Evolutionary conservation across 2,113 vertebrate genomes (phyloP).

Genomic region (Oophaga pumilio): DNA sequence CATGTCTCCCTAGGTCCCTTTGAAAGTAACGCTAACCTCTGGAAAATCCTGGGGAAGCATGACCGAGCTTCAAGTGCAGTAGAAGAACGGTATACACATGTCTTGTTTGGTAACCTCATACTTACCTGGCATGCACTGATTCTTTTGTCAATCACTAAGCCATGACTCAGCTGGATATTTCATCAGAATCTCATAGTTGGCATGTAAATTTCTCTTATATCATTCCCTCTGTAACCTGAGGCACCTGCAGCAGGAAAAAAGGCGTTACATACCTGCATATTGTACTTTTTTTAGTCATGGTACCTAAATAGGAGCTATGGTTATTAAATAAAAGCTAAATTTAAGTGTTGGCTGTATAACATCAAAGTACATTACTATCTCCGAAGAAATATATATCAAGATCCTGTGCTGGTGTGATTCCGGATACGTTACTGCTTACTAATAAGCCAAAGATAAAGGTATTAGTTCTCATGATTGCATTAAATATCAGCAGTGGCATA

Average conservation of each 20-base stretch:
- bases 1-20: conserved; percentile 79
- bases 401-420: not conserved
- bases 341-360: conserved; percentile 60
- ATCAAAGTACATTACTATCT: conserved; percentile 19
- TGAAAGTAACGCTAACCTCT: conserved; percentile 83
- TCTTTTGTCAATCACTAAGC: conserved; percentile 76
- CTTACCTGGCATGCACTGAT: conserved; percentile 57
- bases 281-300: conserved; percentile 66
- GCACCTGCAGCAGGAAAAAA: conserved; percentile 77
- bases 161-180: conserved; percentile 76
- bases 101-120: conserved; percentile 64
- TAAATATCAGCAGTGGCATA: not conserved
- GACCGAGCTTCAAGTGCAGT: conserved; percentile 73
- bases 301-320: conserved; percentile 63
- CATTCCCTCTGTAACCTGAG: conserved; percentile 80
- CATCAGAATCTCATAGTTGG: conserved; percentile 69
- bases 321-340: conserved; percentile 62
- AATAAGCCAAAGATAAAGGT: not conserved
- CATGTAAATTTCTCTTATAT: conserved; percentile 70
- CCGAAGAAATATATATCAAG: not conserved
- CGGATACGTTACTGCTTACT: not conserved
- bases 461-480: not conserved
- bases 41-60: conserved; percentile 90
- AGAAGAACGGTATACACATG: conserved; percentile 61
- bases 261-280: conserved; percentile 73